Base-by-base conservation (phyloP, 2,797 vertebrate genomes). In the Allobates femoralis region DNA sequence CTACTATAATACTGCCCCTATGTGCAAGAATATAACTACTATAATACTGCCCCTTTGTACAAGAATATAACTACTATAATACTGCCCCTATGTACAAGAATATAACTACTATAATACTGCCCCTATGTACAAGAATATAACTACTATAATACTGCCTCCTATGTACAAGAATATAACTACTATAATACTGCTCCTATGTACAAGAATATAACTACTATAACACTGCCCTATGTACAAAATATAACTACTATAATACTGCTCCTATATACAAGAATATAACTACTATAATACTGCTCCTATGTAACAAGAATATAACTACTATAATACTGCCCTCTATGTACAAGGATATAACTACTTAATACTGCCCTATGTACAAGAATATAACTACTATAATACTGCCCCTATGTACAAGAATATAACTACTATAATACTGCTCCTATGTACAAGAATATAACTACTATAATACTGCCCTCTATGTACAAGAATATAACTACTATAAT, bases 301-400 rank as follows among this genome's bases (percentile, higher is more conserved):
- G n/a, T 60, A n/a, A 60, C n/a, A 60, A 26, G 58, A 60, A 64
- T 64, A 64, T 64, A 64, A 64, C 26, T 64, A 64, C 62, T 64
- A 64, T 64, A 64, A 64, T 64, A 64, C 62, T 64, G 62, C 26
- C n/a, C n/a, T n/a, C 64, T 67, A 67, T 32, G 5, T 34, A 67
- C 30, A 32, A 21, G 30, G 34, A 69, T 69, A 69, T 69, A 69
- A 69, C 66, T 37, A 69, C 66, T 37, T 34, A 69, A 69, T 37
- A 37, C 32, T 69, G 16, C 2, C 18, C 32, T 37, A 69, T 66
- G 2, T 66, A 30, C 14, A 66, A 32, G 10, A 60, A 60, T 60
- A 60, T 60, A 60, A 60, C n/a, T 60, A 60, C 23, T n/a, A 58
- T 58, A 58, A 58, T 10, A 58, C 56, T 58, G 56, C 56, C 21